These are phyloP conservation scores for Rhinichthys klamathensis DNA, from an alignment of 2,113 vertebrate species.

Conservation along the genomic window DNA sequence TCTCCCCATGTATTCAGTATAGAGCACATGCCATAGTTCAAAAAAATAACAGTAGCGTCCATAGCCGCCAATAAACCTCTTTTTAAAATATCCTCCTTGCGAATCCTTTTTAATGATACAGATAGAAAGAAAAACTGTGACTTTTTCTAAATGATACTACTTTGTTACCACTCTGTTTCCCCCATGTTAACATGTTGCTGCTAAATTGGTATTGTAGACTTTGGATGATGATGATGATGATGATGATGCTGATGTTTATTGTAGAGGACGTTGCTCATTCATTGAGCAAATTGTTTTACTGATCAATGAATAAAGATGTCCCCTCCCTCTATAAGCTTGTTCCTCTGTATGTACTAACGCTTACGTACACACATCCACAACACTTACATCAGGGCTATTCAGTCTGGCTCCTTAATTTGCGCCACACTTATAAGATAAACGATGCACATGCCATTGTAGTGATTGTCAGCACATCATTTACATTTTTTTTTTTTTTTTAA, in stretches of 20 bases:
- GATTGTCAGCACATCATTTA: not conserved
- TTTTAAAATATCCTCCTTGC: conserved; percentile 71
- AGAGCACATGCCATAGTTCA: conserved; percentile 75
- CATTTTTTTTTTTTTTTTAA: too few relatives aligned
- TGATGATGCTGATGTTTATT: conserved; percentile 87
- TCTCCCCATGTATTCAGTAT: conserved; percentile 75
- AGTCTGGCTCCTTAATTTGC: not conserved
- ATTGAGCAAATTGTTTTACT: conserved; percentile 82
- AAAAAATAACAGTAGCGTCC: conserved; percentile 80
- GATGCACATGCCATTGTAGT: not conserved
- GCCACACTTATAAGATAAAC: not conserved
- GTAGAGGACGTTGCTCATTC: conserved; percentile 85
- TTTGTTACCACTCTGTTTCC: conserved; percentile 85
- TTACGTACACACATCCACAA: not conserved
- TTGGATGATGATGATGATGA: conserved; percentile 72
- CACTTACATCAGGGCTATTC: not conserved
- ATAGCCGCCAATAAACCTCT: conserved; percentile 51
- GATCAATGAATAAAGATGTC: conserved; percentile 83
- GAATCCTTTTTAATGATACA: conserved; percentile 82
- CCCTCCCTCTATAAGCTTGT: conserved; percentile 72
- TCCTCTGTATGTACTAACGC: not conserved
- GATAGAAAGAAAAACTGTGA: conserved; percentile 91
- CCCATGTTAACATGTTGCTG: conserved; percentile 97
- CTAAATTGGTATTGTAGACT: conserved; percentile 95
- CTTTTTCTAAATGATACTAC: conserved; percentile 88